Conservation (phyloP, 2,797 vertebrate species). For the Rhinella marina region DNA sequence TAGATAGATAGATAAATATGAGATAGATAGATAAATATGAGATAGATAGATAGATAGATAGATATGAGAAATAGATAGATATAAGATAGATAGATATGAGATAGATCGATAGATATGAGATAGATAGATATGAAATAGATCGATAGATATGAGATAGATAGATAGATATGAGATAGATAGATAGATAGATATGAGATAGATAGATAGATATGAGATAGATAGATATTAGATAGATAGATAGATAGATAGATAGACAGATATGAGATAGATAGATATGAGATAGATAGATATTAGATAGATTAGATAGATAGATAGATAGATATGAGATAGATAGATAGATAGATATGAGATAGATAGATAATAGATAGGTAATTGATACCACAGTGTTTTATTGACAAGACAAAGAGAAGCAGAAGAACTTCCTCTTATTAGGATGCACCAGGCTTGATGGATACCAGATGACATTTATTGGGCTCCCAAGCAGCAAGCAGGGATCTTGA, state of each 20-base stretch:
- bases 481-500: no score
- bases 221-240: no score
- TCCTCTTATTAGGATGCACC: slow-evolving; percentile 5
- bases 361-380: no score
- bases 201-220: no score
- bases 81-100: no score
- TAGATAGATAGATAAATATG: background rate
- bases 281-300: background rate
- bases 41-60: no score
- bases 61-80: no score
- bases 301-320: background rate
- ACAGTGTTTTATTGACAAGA: background rate
- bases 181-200: no score
- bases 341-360: no score
- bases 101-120: background rate
- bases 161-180: background rate
- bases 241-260: background rate
- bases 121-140: background rate
- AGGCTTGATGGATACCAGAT: slow-evolving; percentile 14
- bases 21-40: background rate
- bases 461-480: no score
- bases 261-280: background rate
- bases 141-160: background rate
- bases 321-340: background rate
- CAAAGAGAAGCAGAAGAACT: background rate